Evolutionary conservation across 2,888 invertebrate genomes (phyloP).

Genomic region (Tetropium fuscum): DNA sequence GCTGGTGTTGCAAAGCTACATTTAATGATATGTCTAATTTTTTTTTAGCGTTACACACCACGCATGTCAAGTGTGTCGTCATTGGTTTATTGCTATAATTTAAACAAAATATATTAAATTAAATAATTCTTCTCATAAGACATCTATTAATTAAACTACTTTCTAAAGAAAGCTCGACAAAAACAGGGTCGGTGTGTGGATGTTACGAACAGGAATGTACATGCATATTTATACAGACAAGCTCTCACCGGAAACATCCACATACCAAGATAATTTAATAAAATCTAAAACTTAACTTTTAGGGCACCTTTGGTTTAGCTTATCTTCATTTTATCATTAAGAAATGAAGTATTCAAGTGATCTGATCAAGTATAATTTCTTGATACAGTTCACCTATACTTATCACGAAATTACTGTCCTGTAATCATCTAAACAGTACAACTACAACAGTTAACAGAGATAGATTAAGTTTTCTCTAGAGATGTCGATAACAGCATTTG

Average conservation of each 20-base stretch:
- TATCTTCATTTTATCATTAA: constrained; percentile 68
- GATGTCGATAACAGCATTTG: constrained; percentile 43
- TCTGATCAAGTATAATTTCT: constrained; percentile 47
- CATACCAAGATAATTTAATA: constrained; percentile 30
- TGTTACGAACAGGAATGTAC: constrained; percentile 21
- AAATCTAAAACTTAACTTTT: constrained; percentile 72
- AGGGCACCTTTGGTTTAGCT: constrained; percentile 92
- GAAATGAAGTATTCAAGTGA: constrained; percentile 49
- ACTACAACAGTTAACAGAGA: constrained; percentile 64
- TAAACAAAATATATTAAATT: constrained; percentile 45
- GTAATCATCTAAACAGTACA: constrained; percentile 59
- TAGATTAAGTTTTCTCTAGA: constrained; percentile 52
- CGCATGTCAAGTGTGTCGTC: constrained; percentile 47
- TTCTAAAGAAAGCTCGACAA: constrained; percentile 56
- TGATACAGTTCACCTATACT: constrained; percentile 59
- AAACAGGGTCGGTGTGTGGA: constrained; percentile 30
- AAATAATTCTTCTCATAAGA: constrained; percentile 37
- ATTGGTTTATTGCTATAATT: constrained; percentile 65
- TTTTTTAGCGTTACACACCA: constrained; percentile 47
- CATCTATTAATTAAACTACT: constrained; percentile 51
- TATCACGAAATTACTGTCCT: constrained; percentile 61
- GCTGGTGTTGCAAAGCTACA: constrained; percentile 52
- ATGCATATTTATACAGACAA: background rate
- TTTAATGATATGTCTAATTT: constrained; percentile 58
- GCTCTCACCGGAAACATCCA: constrained; percentile 1